These are phyloP conservation scores for Rhizomys pruinosus DNA, from an alignment of 2,113 vertebrate genomes.

Conservation along the genomic window DNA sequence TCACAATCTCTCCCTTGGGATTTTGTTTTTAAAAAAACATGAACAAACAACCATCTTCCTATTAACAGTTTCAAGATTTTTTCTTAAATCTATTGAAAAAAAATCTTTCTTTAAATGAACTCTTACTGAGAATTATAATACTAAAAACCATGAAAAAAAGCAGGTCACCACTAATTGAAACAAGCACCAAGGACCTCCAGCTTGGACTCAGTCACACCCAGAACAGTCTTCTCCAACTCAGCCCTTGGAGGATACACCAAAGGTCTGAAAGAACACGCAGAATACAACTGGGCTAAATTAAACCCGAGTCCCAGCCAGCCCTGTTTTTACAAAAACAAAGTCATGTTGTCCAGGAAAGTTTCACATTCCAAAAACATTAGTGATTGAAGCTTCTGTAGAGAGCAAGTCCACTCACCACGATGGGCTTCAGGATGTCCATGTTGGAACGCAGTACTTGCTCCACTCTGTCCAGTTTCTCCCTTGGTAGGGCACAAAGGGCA, in stretches of 20 bases:
- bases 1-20: not conserved
- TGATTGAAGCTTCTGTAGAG: not conserved
- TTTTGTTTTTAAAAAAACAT: not conserved
- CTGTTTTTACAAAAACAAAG: slow-evolving; percentile 62
- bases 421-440: slow-evolving; percentile 74
- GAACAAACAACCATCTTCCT: not conserved
- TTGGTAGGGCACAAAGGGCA: slow-evolving; percentile 65
- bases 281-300: not conserved
- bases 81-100: not conserved
- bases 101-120: slow-evolving; percentile 29
- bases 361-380: slow-evolving; percentile 35
- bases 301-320: not conserved
- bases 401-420: slow-evolving; percentile 66
- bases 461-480: slow-evolving; percentile 49
- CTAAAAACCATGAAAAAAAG: slow-evolving; percentile 10
- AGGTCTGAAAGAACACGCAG: slow-evolving; percentile 52
- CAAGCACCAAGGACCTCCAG: not conserved
- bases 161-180: slow-evolving; percentile 33
- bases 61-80: slow-evolving; percentile 27
- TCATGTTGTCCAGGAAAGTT: not conserved
- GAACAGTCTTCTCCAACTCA: slow-evolving; percentile 1
- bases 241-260: not conserved
- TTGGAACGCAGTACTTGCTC: slow-evolving; percentile 64
- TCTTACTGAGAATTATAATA: slow-evolving; percentile 21
- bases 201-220: slow-evolving; percentile 22